Conservation (phyloP, 2,888 invertebrate genomes). For the Thera britannica region DNA sequence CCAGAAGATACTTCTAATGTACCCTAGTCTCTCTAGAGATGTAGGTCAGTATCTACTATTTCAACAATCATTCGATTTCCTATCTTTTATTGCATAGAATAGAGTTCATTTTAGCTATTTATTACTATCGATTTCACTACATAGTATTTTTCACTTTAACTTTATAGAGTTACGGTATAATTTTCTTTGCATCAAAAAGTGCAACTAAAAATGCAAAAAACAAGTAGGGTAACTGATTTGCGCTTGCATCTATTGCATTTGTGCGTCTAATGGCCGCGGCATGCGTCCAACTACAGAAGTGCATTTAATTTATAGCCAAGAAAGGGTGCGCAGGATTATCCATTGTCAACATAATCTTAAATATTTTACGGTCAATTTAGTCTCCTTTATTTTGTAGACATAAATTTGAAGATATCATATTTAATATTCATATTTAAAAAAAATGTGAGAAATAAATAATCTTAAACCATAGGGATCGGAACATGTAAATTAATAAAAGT, state of each 20-base stretch:
- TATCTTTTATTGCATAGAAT: constrained; percentile 48
- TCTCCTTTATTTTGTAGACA: constrained; percentile 58
- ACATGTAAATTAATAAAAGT: no score
- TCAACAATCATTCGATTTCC: constrained; percentile 50
- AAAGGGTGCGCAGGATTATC: constrained; percentile 71
- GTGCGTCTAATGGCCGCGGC: constrained; percentile 73
- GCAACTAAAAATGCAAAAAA: constrained; percentile 39
- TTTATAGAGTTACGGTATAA: not conserved
- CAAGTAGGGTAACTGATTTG: constrained; percentile 63
- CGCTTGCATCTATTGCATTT: constrained; percentile 68
- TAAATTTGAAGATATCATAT: constrained; percentile 68
- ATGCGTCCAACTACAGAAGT: constrained; percentile 70
- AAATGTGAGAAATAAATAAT: no score
- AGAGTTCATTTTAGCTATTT: constrained; percentile 52
- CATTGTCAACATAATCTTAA: constrained; percentile 79
- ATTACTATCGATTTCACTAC: not conserved
- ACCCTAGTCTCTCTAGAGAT: constrained; percentile 77
- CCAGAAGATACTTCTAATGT: constrained; percentile 74
- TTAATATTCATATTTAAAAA: constrained; percentile 9
- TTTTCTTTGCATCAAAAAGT: constrained; percentile 17
- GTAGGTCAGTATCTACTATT: constrained; percentile 76
- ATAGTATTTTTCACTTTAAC: constrained; percentile 21
- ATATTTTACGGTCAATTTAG: constrained; percentile 76
- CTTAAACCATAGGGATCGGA: constrained; percentile 37
- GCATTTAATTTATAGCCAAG: constrained; percentile 76